Conservation (phyloP, 92 coral and sea anemone genomes). For the Montipora capitata region DNA sequence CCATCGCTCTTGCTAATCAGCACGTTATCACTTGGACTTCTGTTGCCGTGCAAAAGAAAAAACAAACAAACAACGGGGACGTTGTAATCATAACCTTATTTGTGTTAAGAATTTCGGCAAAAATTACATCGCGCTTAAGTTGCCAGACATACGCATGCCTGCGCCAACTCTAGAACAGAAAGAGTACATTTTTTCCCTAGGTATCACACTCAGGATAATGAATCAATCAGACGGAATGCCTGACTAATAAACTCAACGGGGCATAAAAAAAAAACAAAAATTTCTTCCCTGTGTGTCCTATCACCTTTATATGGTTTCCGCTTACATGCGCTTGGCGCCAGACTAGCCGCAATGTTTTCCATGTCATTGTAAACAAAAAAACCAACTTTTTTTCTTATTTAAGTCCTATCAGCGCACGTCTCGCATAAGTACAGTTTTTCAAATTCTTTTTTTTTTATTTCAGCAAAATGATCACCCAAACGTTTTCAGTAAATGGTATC, state of each 20-base stretch:
- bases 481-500: not conserved
- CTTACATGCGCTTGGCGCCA: no score
- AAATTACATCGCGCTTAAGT: not conserved
- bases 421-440: not conserved
- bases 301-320: no score
- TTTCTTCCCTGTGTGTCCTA: no score
- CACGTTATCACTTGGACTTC: not conserved
- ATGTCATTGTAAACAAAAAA: no score
- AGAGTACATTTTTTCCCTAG: not conserved
- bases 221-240: not conserved
- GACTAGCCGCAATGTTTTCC: no score
- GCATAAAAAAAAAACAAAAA: no score
- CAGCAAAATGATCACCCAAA: not conserved
- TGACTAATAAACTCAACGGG: not conserved
- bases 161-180: not conserved
- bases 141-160: not conserved
- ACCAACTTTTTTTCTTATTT: no score
- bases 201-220: not conserved
- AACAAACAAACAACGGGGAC: not conserved
- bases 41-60: not conserved
- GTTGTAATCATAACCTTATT: not conserved
- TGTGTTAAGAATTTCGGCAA: not conserved
- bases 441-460: not conserved
- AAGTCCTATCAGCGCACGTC: no score
- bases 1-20: slow-evolving; percentile 15